phyloP scores from a whole-genome alignment of 2,797 vertebrate genomes.

The Epinephelus malabaricus region DNA sequence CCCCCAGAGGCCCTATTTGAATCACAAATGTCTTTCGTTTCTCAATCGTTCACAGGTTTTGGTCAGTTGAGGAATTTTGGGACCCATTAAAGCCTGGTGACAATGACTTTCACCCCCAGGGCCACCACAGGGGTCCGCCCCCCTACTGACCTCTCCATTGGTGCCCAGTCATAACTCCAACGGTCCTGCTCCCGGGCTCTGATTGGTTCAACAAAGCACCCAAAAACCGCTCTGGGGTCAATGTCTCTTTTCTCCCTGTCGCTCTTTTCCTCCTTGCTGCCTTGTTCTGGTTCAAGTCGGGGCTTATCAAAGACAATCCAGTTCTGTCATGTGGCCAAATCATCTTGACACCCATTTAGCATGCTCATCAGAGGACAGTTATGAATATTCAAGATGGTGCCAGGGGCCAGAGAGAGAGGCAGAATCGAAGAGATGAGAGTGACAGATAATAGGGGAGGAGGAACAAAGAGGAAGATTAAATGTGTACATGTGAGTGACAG shows the following conservation, averaged over 20 bases:
- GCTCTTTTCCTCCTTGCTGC: conserved; percentile 65
- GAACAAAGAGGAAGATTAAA: conserved; percentile 29
- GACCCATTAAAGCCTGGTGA: conserved; percentile 76
- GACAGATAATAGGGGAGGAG: conserved; percentile 49
- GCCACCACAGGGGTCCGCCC: conserved; percentile 71
- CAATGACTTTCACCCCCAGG: conserved; percentile 82
- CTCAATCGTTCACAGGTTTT: conserved; percentile 79
- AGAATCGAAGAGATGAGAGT: conserved; percentile 61
- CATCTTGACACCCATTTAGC: conserved; percentile 86
- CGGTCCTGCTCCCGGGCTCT: conserved; percentile 45
- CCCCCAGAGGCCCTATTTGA: conserved; percentile 76
- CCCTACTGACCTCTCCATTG: conserved; percentile 76
- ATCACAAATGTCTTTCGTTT: conserved; percentile 81
- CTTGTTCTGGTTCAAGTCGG: conserved; percentile 73
- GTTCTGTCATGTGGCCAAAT: conserved; percentile 84
- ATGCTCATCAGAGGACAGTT: conserved; percentile 83
- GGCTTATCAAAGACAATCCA: conserved; percentile 82
- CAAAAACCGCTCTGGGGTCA: conserved; percentile 67
- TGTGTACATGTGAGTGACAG: conserved; percentile 9
- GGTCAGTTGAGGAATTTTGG: conserved; percentile 79
- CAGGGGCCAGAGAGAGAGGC: conserved; percentile 68
- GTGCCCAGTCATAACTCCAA: conserved; percentile 53
- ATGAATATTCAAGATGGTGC: conserved; percentile 85
- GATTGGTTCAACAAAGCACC: conserved; percentile 67
- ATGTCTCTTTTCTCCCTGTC: conserved; percentile 66